A percentile compares a stretch with the other conserved stretches of the same genome.
Conservation (phyloP, 2,797 vertebrate species). For the Pipistrellus pipistrellus region DNA sequence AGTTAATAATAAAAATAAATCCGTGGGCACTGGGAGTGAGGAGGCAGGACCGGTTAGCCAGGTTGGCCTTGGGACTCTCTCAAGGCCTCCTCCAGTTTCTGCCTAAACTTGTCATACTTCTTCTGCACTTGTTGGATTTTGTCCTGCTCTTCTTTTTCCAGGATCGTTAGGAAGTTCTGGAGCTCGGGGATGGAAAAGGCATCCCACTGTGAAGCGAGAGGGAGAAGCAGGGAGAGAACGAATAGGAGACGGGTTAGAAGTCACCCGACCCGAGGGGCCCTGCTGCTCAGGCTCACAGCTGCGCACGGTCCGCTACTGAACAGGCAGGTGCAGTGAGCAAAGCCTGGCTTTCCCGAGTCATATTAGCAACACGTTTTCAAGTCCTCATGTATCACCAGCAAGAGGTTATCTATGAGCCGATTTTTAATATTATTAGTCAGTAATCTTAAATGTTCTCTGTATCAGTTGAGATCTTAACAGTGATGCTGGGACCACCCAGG, state of each 20-base stretch:
- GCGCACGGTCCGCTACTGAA: accelerated
- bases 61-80: constrained; percentile 92
- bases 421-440: neutral
- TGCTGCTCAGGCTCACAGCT: accelerated
- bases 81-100: constrained; percentile 93
- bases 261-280: accelerated
- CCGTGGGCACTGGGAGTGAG: neutral
- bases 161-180: constrained; percentile 97
- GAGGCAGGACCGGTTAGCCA: constrained; percentile 85
- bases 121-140: constrained; percentile 93
- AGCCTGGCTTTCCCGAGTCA: neutral
- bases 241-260: constrained; percentile 48
- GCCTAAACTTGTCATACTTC: constrained; percentile 92
- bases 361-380: neutral
- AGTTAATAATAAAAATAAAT: constrained; percentile 78
- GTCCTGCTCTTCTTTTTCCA: constrained; percentile 95
- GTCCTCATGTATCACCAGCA: neutral
- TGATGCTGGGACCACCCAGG: neutral
- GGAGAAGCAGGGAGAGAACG: constrained; percentile 46
- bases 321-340: too few relatives aligned
- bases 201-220: constrained; percentile 92
- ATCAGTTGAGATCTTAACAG: neutral
- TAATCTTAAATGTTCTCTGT: neutral
- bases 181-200: constrained; percentile 98
- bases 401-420: neutral